These are phyloP conservation scores for Magallana nippona DNA, from an alignment of 2,888 invertebrate species.

Conservation along the genomic window DNA sequence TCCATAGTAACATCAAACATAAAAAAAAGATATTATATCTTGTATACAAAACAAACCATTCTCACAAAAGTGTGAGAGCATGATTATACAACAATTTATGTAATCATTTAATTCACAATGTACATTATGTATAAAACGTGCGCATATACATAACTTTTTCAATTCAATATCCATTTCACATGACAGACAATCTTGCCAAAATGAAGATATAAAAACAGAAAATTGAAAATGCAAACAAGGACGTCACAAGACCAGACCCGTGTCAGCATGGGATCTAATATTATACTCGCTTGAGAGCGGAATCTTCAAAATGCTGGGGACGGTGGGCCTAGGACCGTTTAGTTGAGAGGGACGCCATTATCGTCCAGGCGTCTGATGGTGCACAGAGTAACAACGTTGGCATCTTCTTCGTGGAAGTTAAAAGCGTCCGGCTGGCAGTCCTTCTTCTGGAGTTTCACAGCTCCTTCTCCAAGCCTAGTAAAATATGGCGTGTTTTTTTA, in stretches of 20 bases:
- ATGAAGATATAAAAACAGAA: too few relatives aligned
- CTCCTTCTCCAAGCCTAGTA: not conserved
- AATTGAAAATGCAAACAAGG: too few relatives aligned
- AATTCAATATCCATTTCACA: not conserved
- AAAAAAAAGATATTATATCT: too few relatives aligned
- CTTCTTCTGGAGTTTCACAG: not conserved
- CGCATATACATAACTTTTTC: too few relatives aligned
- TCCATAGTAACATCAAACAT: too few relatives aligned
- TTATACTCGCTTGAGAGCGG: too few relatives aligned
- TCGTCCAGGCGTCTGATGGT: slow-evolving; percentile 6
- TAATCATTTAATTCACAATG: not conserved
- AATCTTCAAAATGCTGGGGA: too few relatives aligned
- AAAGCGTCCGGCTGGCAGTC: not conserved
- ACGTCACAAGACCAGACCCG: too few relatives aligned
- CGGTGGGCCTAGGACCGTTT: not conserved
- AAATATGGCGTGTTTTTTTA: too few relatives aligned
- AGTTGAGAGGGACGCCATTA: not conserved
- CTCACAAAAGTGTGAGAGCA: not conserved
- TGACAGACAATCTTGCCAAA: not conserved
- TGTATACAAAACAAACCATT: too few relatives aligned
- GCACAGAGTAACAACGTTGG: not conserved
- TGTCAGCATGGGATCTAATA: too few relatives aligned
- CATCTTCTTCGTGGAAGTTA: not conserved
- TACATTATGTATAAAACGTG: too few relatives aligned
- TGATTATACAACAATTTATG: not conserved